Evolutionary conservation across 2,888 invertebrate genomes (phyloP).

Genomic region (Lutraria lutraria): DNA sequence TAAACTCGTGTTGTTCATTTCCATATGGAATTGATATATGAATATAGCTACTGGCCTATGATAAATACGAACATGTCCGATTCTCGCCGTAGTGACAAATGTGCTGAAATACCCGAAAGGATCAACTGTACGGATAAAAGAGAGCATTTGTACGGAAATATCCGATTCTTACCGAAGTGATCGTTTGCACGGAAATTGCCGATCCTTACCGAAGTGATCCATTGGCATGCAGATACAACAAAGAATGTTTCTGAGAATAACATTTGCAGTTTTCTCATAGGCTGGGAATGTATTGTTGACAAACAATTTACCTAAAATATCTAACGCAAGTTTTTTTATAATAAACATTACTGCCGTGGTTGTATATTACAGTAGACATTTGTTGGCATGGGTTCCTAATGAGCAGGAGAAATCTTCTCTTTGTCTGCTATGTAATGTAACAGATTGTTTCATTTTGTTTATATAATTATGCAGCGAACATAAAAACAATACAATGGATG

Average conservation of each 20-base stretch:
- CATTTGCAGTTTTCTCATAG: background rate
- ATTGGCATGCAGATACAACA: background rate
- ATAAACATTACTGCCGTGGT: background rate
- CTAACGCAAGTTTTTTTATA: background rate
- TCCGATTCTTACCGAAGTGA: background rate
- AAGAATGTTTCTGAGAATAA: background rate
- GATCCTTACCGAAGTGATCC: background rate
- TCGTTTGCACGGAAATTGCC: background rate
- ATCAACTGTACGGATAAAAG: too few relatives aligned
- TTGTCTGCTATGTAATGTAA: background rate
- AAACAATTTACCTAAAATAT: background rate
- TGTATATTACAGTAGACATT: background rate
- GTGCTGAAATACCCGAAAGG: too few relatives aligned
- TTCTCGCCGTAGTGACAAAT: too few relatives aligned
- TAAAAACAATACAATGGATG: too few relatives aligned
- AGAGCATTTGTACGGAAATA: background rate
- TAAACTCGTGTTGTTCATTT: too few relatives aligned
- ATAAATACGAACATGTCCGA: too few relatives aligned
- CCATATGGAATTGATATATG: too few relatives aligned
- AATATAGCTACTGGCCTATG: too few relatives aligned
- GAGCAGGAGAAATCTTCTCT: background rate
- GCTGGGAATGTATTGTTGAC: constrained; percentile 2
- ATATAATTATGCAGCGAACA: too few relatives aligned
- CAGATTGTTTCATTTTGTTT: too few relatives aligned
- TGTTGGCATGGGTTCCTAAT: background rate